Base-by-base conservation (phyloP, 2,113 vertebrate genomes). In the Strix uralensis region DNA sequence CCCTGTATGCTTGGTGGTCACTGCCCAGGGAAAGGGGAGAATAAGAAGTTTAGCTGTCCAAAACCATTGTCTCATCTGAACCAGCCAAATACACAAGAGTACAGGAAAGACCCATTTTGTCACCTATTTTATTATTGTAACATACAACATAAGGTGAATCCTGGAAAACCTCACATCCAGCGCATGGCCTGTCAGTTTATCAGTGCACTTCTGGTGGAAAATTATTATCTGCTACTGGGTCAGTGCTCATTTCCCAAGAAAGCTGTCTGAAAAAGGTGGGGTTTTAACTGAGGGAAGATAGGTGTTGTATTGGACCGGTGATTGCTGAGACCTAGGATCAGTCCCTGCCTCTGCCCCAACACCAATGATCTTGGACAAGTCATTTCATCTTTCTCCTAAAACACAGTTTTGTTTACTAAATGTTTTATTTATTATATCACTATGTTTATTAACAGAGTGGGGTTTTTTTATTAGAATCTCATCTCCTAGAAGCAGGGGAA, bases 241-340 rank as follows among this genome's bases (percentile, higher is more conserved):
- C 58, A 44, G 44, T 26, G 42, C 22, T 71, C 5, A 21, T 47
- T 67, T 71, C 66, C 38, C 25, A 52, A 13, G 34, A 67, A 81
- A 65, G 29, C 27, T 75, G 12, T 40, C 51, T n/a, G 63, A 10
- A 75, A 30, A 34, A 38, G 16, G 7, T 36, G 17, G 3, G 4
- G 29, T 55, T 63, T 44, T 38, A 51, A 26, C 40, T 30, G 30
- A 44, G 62, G 11, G 32, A 38, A 72, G 46, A 4, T 17, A 25
- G 25, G 17, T 38, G 9, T 8, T 47, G 16, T 38, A 8, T 16
- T 27, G 52, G 15, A 9, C 29, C 1, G 0, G 12, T 8, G 15
- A 25, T 38, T 69, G 26, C 46, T 7, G 20, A 70, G 51, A 49
- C 51, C 15, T 44, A 16, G 25, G 17, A 61, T 11, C 34, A 29